phyloP scores from a whole-genome alignment of 2,797 vertebrate genomes.

The Carapus acus region DNA sequence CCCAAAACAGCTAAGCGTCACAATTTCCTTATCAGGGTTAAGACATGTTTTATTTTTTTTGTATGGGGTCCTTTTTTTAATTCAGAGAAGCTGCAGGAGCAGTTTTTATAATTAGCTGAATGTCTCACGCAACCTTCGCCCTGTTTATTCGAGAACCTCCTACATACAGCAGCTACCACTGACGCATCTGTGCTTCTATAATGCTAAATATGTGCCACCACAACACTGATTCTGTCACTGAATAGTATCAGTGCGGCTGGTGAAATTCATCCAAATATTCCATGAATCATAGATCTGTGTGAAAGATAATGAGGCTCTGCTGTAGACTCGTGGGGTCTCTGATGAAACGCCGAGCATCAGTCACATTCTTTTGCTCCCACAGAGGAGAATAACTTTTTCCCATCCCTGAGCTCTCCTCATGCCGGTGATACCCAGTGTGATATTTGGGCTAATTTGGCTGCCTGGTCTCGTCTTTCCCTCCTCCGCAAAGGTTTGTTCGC shows the following conservation, averaged over 20 bases:
- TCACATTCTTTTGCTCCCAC: slow-evolving; percentile 26
- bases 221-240: too few species aligned
- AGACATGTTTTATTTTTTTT: too few species aligned
- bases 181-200: not conserved
- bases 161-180: not conserved
- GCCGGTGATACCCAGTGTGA: slow-evolving; percentile 6
- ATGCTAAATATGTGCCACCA: too few species aligned
- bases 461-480: slow-evolving; percentile 4
- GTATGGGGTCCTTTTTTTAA: too few species aligned
- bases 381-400: slow-evolving; percentile 29
- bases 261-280: too few species aligned
- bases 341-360: slow-evolving; percentile 33
- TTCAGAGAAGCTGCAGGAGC: too few species aligned
- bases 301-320: slow-evolving; percentile 12
- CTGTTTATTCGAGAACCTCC: not conserved
- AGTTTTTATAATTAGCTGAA: too few species aligned
- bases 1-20: too few species aligned
- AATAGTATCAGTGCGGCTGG: too few species aligned
- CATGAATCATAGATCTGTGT: slow-evolving; percentile 3
- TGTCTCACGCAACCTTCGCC: too few species aligned
- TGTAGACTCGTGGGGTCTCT: slow-evolving; percentile 14
- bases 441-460: slow-evolving; percentile 14
- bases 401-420: slow-evolving; percentile 14
- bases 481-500: slow-evolving; percentile 4
- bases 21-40: too few species aligned